These are phyloP conservation scores for Tenthredo mesomela DNA, from an alignment of 2,888 invertebrate genomes.

Conservation along the genomic window DNA sequence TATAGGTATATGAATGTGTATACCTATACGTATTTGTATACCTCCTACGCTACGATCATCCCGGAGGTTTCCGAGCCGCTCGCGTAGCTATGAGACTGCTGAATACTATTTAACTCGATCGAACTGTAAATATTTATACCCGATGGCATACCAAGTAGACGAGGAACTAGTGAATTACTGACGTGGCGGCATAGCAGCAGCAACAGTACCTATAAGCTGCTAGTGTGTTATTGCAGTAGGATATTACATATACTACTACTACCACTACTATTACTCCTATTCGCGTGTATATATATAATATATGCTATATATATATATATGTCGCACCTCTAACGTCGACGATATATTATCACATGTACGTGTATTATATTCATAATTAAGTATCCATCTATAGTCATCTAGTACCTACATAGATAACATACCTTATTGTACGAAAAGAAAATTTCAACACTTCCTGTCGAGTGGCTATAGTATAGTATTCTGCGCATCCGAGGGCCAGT, in stretches of 20 bases:
- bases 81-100: conserved; percentile 2
- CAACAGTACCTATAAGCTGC: neutral
- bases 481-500: neutral
- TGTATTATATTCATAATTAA: neutral
- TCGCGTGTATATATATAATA: neutral
- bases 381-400: neutral
- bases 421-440: neutral
- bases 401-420: neutral
- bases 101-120: conserved; percentile 43
- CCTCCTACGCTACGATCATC: neutral
- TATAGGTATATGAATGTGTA: neutral
- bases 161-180: conserved; percentile 29
- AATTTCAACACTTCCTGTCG: conserved; percentile 14
- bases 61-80: neutral
- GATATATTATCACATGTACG: neutral
- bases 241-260: neutral
- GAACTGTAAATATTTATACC: conserved; percentile 58
- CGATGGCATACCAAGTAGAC: conserved; percentile 56
- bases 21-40: neutral
- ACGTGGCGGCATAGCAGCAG: neutral
- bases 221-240: conserved; percentile 8
- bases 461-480: neutral
- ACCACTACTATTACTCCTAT: neutral
- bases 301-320: too few relatives aligned
- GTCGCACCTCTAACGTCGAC: neutral